Evolutionary conservation across 1,140 invertebrate genomes (phyloP).

Genomic region (Lasaia peninsularis): DNA sequence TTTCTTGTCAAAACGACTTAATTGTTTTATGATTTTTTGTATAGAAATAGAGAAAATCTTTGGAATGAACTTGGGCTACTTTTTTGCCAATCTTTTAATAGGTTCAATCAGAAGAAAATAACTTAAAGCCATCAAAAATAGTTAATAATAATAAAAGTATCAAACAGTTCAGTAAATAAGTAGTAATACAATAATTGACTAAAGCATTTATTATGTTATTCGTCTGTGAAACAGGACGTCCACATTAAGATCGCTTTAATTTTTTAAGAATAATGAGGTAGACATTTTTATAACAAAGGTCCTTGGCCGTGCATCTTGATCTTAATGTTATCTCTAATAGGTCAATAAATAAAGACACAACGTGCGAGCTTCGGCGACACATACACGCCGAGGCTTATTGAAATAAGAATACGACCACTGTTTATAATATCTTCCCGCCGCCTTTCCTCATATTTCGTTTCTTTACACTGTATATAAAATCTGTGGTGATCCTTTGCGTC

Average conservation of each 20-base stretch:
- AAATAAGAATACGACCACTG: constrained; percentile 57
- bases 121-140: too few relatives aligned
- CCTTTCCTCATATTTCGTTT: constrained; percentile 39
- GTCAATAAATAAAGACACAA: constrained; percentile 74
- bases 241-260: constrained; percentile 50
- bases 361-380: constrained; percentile 74
- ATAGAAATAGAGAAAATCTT: too few relatives aligned
- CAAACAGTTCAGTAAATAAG: too few relatives aligned
- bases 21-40: too few relatives aligned
- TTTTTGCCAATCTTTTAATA: too few relatives aligned
- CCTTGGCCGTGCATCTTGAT: constrained; percentile 76
- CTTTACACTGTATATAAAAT: constrained; percentile 18
- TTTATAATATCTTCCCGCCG: constrained; percentile 55
- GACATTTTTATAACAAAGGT: constrained; percentile 77
- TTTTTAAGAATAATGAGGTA: constrained; percentile 75
- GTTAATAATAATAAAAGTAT: too few relatives aligned
- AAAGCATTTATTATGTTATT: too few relatives aligned
- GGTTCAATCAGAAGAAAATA: too few relatives aligned
- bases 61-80: too few relatives aligned
- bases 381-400: constrained; percentile 63
- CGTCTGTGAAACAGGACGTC: constrained; percentile 20
- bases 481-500: constrained; percentile 11
- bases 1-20: too few relatives aligned
- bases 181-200: too few relatives aligned
- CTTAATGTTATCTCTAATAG: constrained; percentile 77